Conservation (phyloP, 2,113 vertebrate species). For the Jacana jacana region DNA sequence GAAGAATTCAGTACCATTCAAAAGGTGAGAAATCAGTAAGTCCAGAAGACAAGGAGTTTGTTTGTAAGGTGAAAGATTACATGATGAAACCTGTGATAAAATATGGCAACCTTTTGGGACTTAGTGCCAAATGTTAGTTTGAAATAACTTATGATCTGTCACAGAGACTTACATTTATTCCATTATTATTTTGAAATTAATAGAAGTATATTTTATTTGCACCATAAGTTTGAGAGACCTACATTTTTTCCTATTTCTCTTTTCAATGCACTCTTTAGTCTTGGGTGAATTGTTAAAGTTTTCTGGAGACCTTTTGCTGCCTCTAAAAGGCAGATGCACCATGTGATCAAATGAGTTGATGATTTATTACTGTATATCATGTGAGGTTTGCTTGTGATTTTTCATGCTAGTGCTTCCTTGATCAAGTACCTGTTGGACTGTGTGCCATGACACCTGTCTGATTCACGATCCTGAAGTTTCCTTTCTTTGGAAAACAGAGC, state of each 20-base stretch:
- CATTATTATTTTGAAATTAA: not conserved
- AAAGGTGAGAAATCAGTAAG: conserved; percentile 79
- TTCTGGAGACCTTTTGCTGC: not conserved
- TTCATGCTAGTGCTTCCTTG: not conserved
- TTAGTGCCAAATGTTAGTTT: not conserved
- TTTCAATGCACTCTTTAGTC: not conserved
- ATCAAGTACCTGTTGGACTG: not conserved
- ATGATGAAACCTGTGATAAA: not conserved
- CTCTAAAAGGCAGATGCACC: not conserved
- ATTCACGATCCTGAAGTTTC: not conserved
- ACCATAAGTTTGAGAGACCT: not conserved
- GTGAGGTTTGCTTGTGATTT: not conserved
- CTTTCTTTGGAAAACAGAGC: not conserved
- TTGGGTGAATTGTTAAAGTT: not conserved
- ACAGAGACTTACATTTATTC: not conserved
- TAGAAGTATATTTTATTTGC: not conserved
- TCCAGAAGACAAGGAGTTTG: not conserved
- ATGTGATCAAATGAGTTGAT: not conserved
- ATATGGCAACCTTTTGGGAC: not conserved
- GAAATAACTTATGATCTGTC: not conserved
- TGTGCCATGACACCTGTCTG: not conserved
- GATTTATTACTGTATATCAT: not conserved
- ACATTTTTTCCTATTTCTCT: not conserved
- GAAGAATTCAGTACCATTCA: conserved; percentile 89
- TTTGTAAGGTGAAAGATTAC: not conserved